These are phyloP conservation scores for Tipula confusa DNA, from an alignment of 2,888 invertebrate species.

Conservation along the genomic window DNA sequence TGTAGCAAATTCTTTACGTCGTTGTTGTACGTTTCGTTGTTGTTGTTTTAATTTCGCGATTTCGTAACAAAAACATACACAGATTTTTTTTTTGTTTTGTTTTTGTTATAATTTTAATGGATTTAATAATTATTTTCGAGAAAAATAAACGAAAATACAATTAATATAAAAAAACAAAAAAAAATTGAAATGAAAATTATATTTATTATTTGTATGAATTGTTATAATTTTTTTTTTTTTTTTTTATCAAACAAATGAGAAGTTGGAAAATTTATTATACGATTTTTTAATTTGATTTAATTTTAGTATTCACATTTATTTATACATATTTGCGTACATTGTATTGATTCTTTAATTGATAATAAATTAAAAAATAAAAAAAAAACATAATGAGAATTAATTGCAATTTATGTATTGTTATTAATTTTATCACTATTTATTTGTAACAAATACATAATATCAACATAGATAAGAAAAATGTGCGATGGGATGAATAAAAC, in stretches of 20 bases:
- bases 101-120: constrained; percentile 1
- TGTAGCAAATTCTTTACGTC: not conserved
- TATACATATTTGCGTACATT: not conserved
- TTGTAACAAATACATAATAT: too few species aligned
- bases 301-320: not conserved
- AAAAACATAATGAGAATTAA: not conserved
- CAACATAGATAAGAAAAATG: too few species aligned
- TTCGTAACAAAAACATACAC: not conserved
- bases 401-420: not conserved
- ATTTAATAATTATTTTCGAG: not conserved
- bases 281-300: not conserved
- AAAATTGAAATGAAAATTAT: too few species aligned
- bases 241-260: not conserved
- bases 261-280: not conserved
- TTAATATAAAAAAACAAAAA: not conserved
- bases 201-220: not conserved
- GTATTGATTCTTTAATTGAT: not conserved
- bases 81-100: not conserved
- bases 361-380: not conserved
- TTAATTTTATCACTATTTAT: not conserved
- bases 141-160: not conserved
- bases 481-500: too few species aligned
- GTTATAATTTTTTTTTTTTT: not conserved
- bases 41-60: not conserved
- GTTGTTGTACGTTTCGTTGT: not conserved